These are phyloP conservation scores for Telenomus remus DNA, from an alignment of 1,140 invertebrate species.

Conservation along the genomic window DNA sequence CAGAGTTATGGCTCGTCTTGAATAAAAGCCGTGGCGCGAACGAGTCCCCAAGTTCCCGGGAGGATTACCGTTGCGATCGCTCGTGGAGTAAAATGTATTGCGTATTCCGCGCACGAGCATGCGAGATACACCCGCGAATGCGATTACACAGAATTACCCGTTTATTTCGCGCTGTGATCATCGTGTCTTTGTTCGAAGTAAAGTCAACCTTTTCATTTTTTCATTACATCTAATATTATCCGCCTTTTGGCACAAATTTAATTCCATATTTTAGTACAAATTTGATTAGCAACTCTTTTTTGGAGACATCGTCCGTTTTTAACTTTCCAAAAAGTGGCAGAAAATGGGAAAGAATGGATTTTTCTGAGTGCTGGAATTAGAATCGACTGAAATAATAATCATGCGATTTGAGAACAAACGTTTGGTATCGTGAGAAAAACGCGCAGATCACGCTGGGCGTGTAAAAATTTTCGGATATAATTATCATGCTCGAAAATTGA, in stretches of 20 bases:
- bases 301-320: no score
- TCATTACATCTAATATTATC: no score
- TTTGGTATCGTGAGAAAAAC: conserved; percentile 16
- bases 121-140: conserved; percentile 39
- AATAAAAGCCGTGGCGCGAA: conserved; percentile 43
- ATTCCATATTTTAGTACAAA: no score
- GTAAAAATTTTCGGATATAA: conserved; percentile 12
- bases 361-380: conserved; percentile 26
- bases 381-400: conserved; percentile 37
- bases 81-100: conserved; percentile 33
- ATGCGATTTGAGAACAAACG: conserved; percentile 23
- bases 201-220: no score
- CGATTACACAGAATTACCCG: conserved; percentile 57
- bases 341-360: no score
- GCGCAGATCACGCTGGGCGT: conserved; percentile 3
- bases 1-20: conserved; percentile 51
- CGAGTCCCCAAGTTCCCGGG: conserved; percentile 29
- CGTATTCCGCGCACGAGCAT: conserved; percentile 35
- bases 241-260: no score
- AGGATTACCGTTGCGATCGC: conserved; percentile 53
- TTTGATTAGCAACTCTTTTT: no score
- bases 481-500: conserved; percentile 18
- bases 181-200: conserved; percentile 44
- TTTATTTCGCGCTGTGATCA: conserved; percentile 52
- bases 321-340: no score